Evolutionary conservation across 2,797 vertebrate species (phyloP).

Genomic region (Eutrigla gurnardus): DNA sequence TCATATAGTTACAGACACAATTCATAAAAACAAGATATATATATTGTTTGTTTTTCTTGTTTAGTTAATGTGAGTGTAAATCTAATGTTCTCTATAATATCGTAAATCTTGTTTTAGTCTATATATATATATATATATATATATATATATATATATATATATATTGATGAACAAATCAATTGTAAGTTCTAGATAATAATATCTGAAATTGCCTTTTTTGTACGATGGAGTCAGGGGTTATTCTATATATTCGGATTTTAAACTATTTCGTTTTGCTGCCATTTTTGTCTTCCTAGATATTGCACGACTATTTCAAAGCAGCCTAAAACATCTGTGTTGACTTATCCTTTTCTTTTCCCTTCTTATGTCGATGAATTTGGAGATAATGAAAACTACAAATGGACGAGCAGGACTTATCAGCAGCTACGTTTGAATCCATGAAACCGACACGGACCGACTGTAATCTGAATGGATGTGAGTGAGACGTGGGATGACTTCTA

Average conservation of each 20-base stretch:
- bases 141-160: too few species aligned
- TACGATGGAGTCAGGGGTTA: not conserved
- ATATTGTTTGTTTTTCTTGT: too few species aligned
- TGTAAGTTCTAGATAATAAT: too few species aligned
- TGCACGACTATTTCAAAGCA: not conserved
- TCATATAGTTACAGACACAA: too few species aligned
- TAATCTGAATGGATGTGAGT: constrained; percentile 23
- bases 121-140: too few species aligned
- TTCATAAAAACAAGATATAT: too few species aligned
- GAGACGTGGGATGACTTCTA: constrained; percentile 71
- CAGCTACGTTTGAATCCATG: constrained; percentile 18
- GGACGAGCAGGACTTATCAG: constrained; percentile 21
- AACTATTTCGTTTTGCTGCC: not conserved
- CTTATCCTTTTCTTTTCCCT: not conserved
- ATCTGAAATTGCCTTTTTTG: too few species aligned
- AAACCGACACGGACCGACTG: not conserved
- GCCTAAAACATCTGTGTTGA: not conserved
- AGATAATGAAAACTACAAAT: constrained; percentile 1
- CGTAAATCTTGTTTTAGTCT: too few species aligned
- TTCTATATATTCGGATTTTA: not conserved
- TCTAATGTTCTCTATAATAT: too few species aligned
- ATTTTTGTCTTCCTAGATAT: not conserved
- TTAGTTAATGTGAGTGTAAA: too few species aligned
- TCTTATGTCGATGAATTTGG: constrained; percentile 1
- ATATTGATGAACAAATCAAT: too few species aligned